Percentiles rank a stretch among this genome's conserved stretches.
Conservation (phyloP, 2,888 invertebrate genomes). For the Cylindroiulus punctatus region DNA sequence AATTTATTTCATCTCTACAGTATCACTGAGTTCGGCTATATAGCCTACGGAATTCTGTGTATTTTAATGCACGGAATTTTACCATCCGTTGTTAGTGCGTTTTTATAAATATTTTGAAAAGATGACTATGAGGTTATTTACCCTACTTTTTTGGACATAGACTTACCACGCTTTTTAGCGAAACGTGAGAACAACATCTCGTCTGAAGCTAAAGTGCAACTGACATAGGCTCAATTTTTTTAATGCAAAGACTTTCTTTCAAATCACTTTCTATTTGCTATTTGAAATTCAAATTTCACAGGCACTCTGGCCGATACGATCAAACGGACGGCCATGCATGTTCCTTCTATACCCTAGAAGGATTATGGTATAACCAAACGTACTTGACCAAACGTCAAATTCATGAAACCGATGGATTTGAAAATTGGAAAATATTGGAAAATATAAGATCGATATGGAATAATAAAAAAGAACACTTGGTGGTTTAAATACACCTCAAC, state of each 20-base stretch:
- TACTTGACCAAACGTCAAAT: too few species aligned
- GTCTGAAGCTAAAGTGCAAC: neutral
- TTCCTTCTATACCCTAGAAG: neutral
- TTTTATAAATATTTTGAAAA: constrained; percentile 34
- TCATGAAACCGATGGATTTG: too few species aligned
- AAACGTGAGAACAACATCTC: constrained; percentile 4
- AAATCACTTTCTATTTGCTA: neutral
- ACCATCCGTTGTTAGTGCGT: neutral
- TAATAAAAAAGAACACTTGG: too few species aligned
- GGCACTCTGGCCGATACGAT: too few species aligned
- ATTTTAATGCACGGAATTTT: neutral
- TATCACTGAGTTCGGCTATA: neutral
- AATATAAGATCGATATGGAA: neutral
- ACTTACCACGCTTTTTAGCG: constrained; percentile 22
- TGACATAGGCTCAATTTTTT: neutral
- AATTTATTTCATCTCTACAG: constrained; percentile 5
- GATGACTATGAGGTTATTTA: constrained; percentile 23
- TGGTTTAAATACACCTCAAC: too few species aligned
- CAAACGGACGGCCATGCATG: neutral
- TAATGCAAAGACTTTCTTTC: neutral
- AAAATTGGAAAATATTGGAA: neutral
- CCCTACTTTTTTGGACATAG: constrained; percentile 31
- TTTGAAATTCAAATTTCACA: neutral
- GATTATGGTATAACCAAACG: too few species aligned
- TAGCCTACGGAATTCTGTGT: neutral